These are phyloP conservation scores for Neuroterus valhalla DNA, from an alignment of 1,140 invertebrate species.

Conservation along the genomic window DNA sequence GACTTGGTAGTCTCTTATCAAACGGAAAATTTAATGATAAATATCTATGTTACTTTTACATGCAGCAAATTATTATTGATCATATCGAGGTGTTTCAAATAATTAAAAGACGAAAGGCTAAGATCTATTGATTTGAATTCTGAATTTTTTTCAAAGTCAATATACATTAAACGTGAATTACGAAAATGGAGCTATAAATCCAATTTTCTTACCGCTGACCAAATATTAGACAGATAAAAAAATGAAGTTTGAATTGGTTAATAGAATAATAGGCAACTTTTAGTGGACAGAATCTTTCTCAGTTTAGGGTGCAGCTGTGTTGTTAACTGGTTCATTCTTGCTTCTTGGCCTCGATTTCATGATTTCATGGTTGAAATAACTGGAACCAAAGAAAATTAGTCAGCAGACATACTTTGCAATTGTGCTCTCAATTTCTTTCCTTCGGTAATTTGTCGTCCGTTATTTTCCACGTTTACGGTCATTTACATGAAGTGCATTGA, in stretches of 20 bases:
- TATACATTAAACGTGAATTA: no score
- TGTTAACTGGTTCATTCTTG: constrained; percentile 7
- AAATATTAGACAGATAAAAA: not conserved
- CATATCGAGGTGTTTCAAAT: no score
- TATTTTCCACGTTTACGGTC: not conserved
- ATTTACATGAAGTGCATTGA: not conserved
- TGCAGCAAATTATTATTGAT: no score
- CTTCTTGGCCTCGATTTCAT: constrained; percentile 4
- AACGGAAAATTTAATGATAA: no score
- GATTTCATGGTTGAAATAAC: not conserved
- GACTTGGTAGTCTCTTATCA: no score
- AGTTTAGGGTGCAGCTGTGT: not conserved
- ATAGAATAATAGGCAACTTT: no score
- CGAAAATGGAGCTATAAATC: no score
- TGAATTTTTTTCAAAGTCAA: no score
- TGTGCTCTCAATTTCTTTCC: constrained; percentile 7
- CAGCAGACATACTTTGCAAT: not conserved
- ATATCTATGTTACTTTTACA: no score
- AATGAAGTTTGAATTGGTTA: not conserved
- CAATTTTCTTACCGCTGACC: no score
- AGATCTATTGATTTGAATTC: no score
- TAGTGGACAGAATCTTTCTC: constrained; percentile 4
- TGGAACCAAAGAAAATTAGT: not conserved
- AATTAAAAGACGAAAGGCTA: no score
- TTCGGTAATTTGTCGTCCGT: not conserved